Base-by-base conservation (phyloP, 2,113 vertebrate species). In the Natator depressus region DNA sequence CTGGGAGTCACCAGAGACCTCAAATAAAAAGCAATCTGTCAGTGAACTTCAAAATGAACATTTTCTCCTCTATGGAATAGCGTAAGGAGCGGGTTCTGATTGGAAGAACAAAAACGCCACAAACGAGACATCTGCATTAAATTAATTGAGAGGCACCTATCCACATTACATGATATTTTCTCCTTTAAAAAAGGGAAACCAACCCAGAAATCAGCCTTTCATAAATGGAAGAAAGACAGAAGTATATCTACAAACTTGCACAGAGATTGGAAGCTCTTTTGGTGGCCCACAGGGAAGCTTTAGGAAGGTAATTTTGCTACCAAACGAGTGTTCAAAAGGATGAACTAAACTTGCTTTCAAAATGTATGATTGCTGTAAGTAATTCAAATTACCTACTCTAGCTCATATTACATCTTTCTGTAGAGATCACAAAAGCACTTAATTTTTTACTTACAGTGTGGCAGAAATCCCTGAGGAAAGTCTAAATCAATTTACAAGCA, bases 341-440 rank as follows among this genome's bases (percentile, higher is more conserved):
- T 82, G 75, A 94, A 96, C 62, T 20, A 91, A 93, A 72, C 38
- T 10, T 88, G 38, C 78, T 96, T 97, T 95, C 94, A 95, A 82
- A 38, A 96, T 94, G 81, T 65, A 78, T 91, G 87, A 92, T 88
- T 93, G 85, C 91, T 89, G 17, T 93, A 96, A 96, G 87, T 95
- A 96, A 95, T 95, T 96, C 79, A 94, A 96, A 97, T 96, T 96
- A 95, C 84, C 91, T 94, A 31, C 72, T 89, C 80, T 88, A 93
- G 82, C 78, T 92, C 93, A 89, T 97, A 96, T 93, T 85, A 90
- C 91, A 79, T 82, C 85, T 95, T 97, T 85, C 93, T 87, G 93
- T 0, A 55, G 93, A 95, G 87, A 96, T 89, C 95, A 92, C 55
- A 92, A 95, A 72, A 95, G 83, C 93, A 96, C 94, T 97, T 96